These are phyloP conservation scores for Philonicus albiceps DNA, from an alignment of 2,888 invertebrate species.

Conservation along the genomic window DNA sequence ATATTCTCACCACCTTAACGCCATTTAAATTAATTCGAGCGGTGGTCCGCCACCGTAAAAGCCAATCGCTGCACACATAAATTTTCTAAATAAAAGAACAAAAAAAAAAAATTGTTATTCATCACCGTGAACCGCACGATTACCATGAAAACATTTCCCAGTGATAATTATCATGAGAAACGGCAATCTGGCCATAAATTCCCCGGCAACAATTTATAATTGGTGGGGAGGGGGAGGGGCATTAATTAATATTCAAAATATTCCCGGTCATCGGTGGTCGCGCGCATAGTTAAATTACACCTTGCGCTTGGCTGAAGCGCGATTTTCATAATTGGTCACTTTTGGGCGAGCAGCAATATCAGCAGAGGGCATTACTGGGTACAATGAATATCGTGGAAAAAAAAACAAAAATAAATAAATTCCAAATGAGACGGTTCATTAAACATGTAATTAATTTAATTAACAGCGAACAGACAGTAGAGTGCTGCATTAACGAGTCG, in stretches of 20 bases:
- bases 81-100: not conserved
- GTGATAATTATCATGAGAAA: slow-evolving; percentile 12
- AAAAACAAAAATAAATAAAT: not conserved
- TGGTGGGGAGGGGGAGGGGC: not conserved
- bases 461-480: not conserved
- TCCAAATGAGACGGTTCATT: slow-evolving; percentile 27
- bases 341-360: not conserved
- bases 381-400: not conserved
- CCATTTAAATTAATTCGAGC: not conserved
- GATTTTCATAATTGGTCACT: not conserved
- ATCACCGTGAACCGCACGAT: not conserved
- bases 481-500: slow-evolving; percentile 25
- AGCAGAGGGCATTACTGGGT: not conserved
- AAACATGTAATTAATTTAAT: slow-evolving; percentile 33
- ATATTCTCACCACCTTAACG: not conserved
- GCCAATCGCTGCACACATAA: not conserved
- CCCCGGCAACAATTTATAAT: not conserved
- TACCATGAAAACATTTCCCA: not conserved
- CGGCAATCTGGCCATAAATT: slow-evolving; percentile 18
- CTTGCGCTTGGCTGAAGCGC: not conserved
- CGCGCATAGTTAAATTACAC: not conserved
- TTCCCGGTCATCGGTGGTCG: not conserved
- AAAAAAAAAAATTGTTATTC: not conserved
- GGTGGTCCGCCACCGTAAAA: not conserved
- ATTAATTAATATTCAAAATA: slow-evolving; percentile 26